phyloP scores from a whole-genome alignment of 2,797 vertebrate species.

The Distichodus sexfasciatus region DNA sequence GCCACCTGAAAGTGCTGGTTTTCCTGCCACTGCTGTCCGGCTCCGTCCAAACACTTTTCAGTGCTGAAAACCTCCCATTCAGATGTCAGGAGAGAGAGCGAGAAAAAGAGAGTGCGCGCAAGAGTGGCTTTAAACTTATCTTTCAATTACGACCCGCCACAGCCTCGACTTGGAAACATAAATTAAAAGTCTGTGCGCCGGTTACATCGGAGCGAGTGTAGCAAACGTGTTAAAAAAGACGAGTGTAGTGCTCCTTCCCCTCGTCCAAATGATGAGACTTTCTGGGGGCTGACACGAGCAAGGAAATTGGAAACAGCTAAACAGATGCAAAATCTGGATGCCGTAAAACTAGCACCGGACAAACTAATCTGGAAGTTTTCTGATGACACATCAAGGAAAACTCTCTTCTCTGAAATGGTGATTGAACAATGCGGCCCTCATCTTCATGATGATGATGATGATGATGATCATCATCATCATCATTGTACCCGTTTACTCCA shows the following conservation, averaged over 20 bases:
- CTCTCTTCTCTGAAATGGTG: too few species aligned
- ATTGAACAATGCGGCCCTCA: too few species aligned
- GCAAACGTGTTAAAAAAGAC: too few species aligned
- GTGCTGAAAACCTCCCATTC: background rate
- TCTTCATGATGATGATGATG: too few species aligned
- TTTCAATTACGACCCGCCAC: background rate
- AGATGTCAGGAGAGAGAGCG: background rate
- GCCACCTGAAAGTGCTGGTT: too few species aligned
- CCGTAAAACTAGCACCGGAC: conserved; percentile 7
- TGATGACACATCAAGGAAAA: too few species aligned
- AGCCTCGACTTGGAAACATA: background rate
- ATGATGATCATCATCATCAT: too few species aligned
- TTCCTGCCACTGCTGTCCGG: conserved; percentile 6
- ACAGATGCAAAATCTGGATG: conserved; percentile 8
- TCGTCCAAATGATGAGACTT: background rate
- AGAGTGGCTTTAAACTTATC: conserved; percentile 3
- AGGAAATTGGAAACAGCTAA: conserved; percentile 25
- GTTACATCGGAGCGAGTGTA: background rate
- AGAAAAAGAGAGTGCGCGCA: conserved; percentile 5
- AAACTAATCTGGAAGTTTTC: too few species aligned
- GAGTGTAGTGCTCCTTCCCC: background rate
- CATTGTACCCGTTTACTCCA: too few species aligned
- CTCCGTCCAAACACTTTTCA: conserved; percentile 8
- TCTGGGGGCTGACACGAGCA: background rate
- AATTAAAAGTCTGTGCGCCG: background rate